A percentile compares a stretch with the other conserved stretches of the same genome.
Evolutionary conservation across 2,888 invertebrate genomes (phyloP).

Genomic region (Andrena dorsata): DNA sequence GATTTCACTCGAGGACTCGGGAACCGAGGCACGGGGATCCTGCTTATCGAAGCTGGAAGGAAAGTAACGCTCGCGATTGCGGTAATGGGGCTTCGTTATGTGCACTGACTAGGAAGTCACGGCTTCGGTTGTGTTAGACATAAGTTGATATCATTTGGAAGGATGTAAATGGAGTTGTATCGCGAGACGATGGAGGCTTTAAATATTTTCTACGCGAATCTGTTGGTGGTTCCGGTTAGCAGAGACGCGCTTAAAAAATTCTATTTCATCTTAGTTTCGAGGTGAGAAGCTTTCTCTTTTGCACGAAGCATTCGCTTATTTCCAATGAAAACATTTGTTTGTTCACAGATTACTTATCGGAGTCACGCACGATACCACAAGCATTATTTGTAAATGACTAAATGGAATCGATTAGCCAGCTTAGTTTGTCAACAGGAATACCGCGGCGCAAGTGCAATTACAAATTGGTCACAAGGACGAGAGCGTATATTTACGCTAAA

Average conservation of each 20-base stretch:
- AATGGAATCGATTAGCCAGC: background rate
- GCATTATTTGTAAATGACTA: constrained; percentile 1
- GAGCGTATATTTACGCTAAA: background rate
- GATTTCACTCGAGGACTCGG: constrained; percentile 73
- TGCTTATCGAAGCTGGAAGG: background rate
- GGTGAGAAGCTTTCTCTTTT: too few species aligned
- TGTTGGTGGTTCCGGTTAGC: background rate
- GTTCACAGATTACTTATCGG: background rate
- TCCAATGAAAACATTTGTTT: background rate
- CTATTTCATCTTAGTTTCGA: background rate
- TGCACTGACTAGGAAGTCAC: too few species aligned
- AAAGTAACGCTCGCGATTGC: constrained; percentile 4
- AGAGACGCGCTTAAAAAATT: background rate
- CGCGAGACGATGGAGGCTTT: too few species aligned
- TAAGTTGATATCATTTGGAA: too few species aligned
- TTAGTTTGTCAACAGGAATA: background rate
- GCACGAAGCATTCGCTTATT: background rate
- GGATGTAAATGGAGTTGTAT: too few species aligned
- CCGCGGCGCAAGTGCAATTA: background rate
- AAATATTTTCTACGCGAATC: background rate
- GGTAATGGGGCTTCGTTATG: background rate
- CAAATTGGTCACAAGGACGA: background rate
- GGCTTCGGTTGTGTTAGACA: too few species aligned
- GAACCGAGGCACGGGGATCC: constrained; percentile 49
- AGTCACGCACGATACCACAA: background rate